phyloP scores from a whole-genome alignment of 2,888 invertebrate species.

The Nyleta sp. region DNA sequence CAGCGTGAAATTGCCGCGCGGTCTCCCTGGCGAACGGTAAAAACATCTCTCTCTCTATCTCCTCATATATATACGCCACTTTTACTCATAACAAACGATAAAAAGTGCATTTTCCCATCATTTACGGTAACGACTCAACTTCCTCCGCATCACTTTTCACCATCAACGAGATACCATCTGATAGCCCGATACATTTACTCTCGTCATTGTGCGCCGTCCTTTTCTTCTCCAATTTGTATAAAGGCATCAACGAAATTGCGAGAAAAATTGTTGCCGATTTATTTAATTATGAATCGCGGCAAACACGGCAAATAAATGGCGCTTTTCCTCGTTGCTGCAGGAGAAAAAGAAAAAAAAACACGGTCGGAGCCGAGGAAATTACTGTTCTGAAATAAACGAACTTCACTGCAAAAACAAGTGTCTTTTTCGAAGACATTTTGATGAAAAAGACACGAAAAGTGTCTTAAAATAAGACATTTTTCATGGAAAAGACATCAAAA shows the following conservation, averaged over 20 bases:
- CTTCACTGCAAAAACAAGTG: too few relatives aligned
- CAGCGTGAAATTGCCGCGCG: slow-evolving; percentile 14
- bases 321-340: slow-evolving; percentile 18
- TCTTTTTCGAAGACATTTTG: too few relatives aligned
- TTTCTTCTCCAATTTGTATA: slow-evolving; percentile 9
- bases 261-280: slow-evolving; percentile 10
- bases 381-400: too few relatives aligned
- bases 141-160: slow-evolving; percentile 52
- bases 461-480: too few relatives aligned
- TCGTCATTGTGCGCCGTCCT: slow-evolving; percentile 18
- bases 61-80: slow-evolving; percentile 33
- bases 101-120: slow-evolving; percentile 54
- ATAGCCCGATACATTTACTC: slow-evolving; percentile 41
- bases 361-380: too few relatives aligned
- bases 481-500: too few relatives aligned
- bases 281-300: background rate
- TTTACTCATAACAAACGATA: slow-evolving; percentile 54
- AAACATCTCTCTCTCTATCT: slow-evolving; percentile 17
- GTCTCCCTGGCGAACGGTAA: slow-evolving; percentile 25
- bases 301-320: slow-evolving; percentile 17
- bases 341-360: too few relatives aligned
- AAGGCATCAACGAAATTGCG: slow-evolving; percentile 4
- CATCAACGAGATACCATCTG: slow-evolving; percentile 38
- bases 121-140: slow-evolving; percentile 30
- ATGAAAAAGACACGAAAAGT: too few relatives aligned